Evolutionary conservation across 64 coral and sea anemone genomes (phyloP).

Genomic region (Porites lutea): DNA sequence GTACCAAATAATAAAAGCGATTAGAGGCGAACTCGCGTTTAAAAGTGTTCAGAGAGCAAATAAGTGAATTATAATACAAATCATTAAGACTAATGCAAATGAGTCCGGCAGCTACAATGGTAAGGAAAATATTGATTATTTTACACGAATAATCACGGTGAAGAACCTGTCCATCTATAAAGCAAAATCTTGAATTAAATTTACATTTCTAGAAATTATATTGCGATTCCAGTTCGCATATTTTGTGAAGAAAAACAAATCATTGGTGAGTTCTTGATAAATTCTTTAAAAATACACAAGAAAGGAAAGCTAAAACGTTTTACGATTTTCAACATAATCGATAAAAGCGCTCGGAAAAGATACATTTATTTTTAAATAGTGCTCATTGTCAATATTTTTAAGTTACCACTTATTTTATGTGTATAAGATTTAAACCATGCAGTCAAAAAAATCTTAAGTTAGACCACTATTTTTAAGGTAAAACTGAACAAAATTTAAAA

Average conservation of each 20-base stretch:
- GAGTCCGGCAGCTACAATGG: neutral
- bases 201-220: too few relatives aligned
- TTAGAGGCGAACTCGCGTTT: neutral
- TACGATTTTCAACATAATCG: neutral
- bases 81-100: neutral
- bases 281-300: neutral
- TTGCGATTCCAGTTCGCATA: neutral
- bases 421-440: too few relatives aligned
- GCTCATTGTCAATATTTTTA: too few relatives aligned
- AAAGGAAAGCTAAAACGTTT: neutral
- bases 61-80: neutral
- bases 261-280: neutral
- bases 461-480: too few relatives aligned
- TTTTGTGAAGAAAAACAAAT: neutral
- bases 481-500: too few relatives aligned
- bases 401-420: too few relatives aligned
- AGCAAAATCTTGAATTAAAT: neutral
- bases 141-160: neutral
- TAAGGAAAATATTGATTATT: neutral
- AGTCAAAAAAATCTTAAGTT: too few relatives aligned
- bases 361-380: neutral
- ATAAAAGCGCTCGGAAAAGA: neutral
- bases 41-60: too few relatives aligned
- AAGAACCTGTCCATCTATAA: too few relatives aligned
- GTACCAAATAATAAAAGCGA: too few relatives aligned